phyloP scores from a whole-genome alignment of 2,113 vertebrate genomes.

The Bubo bubo region DNA sequence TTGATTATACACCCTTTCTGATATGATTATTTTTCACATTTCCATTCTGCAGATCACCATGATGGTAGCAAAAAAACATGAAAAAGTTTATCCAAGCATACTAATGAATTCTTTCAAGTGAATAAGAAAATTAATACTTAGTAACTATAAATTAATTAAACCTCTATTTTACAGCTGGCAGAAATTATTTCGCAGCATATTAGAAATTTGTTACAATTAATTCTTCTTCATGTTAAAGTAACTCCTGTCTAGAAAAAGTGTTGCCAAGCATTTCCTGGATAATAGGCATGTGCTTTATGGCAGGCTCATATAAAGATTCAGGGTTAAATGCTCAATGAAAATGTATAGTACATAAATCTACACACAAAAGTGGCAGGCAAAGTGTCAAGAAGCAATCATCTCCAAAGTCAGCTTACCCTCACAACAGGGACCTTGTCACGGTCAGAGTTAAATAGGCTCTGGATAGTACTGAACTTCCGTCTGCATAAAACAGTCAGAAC shows the following conservation, averaged over 20 bases:
- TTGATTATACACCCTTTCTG: not conserved
- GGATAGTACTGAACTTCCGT: not conserved
- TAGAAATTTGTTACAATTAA: conserved; percentile 4
- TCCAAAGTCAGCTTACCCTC: conserved; percentile 59
- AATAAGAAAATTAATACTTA: conserved; percentile 26
- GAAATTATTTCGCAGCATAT: conserved; percentile 25
- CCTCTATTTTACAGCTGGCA: not conserved
- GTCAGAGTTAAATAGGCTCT: conserved; percentile 37
- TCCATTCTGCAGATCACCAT: not conserved
- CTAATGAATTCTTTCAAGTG: conserved; percentile 1
- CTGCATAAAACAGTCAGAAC: not conserved
- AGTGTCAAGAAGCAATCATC: conserved; percentile 64
- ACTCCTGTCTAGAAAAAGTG: conserved; percentile 1
- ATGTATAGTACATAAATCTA: conserved; percentile 57
- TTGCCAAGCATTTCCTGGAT: conserved; percentile 43
- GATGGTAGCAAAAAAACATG: not conserved
- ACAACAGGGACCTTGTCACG: conserved; percentile 33
- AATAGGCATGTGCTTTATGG: conserved; percentile 43
- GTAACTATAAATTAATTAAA: not conserved
- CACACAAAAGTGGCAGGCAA: conserved; percentile 19
- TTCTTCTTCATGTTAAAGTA: conserved; percentile 34
- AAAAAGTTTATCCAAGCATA: not conserved
- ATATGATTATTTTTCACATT: not conserved
- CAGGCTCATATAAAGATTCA: conserved; percentile 50
- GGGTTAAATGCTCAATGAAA: conserved; percentile 68